Evolutionary conservation across 2,888 invertebrate genomes (phyloP).

Genomic region (Apamea anceps): DNA sequence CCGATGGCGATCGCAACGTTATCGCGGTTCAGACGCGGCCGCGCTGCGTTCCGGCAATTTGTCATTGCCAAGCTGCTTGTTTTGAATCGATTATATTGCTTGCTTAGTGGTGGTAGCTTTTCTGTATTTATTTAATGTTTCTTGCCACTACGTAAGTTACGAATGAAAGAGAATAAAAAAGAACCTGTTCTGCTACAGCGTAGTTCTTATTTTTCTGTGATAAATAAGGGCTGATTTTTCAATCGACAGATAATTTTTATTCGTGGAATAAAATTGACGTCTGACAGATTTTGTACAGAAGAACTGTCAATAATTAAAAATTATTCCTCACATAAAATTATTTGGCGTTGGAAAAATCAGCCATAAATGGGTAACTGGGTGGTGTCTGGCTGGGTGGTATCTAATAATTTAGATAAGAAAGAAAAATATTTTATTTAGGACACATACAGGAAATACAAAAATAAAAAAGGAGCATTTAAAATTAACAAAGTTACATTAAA

Average conservation of each 20-base stretch:
- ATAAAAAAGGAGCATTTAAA: too few relatives aligned
- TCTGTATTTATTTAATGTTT: background rate
- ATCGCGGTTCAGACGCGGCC: constrained; percentile 71
- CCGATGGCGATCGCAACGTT: constrained; percentile 76
- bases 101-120: constrained; percentile 27
- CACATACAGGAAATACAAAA: too few relatives aligned
- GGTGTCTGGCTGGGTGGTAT: background rate
- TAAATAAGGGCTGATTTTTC: too few relatives aligned
- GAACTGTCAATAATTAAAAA: too few relatives aligned
- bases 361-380: background rate
- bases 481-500: too few relatives aligned
- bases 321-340: too few relatives aligned
- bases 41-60: constrained; percentile 67
- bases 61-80: constrained; percentile 72
- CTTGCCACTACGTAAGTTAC: background rate
- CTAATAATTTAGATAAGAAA: background rate
- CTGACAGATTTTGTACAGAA: too few relatives aligned
- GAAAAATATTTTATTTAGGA: too few relatives aligned
- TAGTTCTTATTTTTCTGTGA: background rate
- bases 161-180: background rate
- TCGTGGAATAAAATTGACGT: too few relatives aligned
- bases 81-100: constrained; percentile 63
- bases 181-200: background rate
- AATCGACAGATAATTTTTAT: too few relatives aligned
- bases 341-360: too few relatives aligned